phyloP scores from a whole-genome alignment of 2,797 vertebrate genomes.

The Apogon hyalosoma region DNA sequence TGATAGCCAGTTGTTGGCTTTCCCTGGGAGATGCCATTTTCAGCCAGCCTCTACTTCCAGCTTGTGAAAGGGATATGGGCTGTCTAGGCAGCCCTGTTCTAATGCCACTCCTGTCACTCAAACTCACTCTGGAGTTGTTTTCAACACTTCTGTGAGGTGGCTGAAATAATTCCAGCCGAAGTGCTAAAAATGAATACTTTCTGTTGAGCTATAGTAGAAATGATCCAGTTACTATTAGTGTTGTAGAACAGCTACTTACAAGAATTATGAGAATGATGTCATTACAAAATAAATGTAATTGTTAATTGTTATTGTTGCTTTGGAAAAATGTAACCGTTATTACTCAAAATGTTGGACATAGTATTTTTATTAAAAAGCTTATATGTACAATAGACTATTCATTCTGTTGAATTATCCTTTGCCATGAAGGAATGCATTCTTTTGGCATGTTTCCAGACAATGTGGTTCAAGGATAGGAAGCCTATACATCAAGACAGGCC shows the following conservation, averaged over 20 bases:
- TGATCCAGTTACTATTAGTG: conserved; percentile 11
- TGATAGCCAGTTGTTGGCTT: conserved; percentile 86
- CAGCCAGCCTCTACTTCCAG: conserved; percentile 72
- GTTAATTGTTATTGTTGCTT: too few species aligned
- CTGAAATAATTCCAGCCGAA: conserved; percentile 49
- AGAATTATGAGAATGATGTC: background rate
- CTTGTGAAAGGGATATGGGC: conserved; percentile 80
- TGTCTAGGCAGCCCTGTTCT: conserved; percentile 57
- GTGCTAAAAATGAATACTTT: conserved; percentile 42
- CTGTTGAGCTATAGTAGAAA: conserved; percentile 28
- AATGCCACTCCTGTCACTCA: conserved; percentile 75
- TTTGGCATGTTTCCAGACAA: too few species aligned
- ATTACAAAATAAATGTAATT: background rate
- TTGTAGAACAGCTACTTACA: background rate
- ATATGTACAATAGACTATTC: too few species aligned
- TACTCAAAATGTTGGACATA: too few species aligned
- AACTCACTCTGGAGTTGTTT: conserved; percentile 57
- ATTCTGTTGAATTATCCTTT: too few species aligned
- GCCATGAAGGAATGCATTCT: too few species aligned
- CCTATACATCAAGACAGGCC: too few species aligned
- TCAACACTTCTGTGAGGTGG: conserved; percentile 54
- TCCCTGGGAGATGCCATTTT: conserved; percentile 83
- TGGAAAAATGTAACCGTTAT: too few species aligned
- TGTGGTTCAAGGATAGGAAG: too few species aligned
- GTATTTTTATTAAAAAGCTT: too few species aligned